Base-by-base conservation (phyloP, 30 jellyfish, hydroid and myxozoan species). In the Hydractinia echinata region DNA sequence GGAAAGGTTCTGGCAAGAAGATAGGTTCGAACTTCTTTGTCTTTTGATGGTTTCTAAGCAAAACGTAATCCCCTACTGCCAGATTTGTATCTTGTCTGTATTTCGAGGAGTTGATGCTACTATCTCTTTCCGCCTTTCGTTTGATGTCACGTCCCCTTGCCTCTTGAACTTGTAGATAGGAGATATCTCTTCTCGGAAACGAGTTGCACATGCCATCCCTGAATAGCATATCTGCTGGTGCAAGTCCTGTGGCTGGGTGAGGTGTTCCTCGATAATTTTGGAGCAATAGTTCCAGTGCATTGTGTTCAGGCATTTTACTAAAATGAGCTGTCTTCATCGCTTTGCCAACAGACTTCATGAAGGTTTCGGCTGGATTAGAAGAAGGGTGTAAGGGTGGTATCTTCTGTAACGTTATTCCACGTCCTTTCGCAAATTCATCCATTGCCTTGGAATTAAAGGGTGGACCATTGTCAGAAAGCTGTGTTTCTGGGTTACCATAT, bases 381-480 rank as follows among this genome's bases (percentile, higher is more conserved):
- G 73, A 86, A 8, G 87, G 87, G 69, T 83, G 92, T 73, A 73
- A 83, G 51, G 87, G 92, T 61, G 61, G 78, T 39, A 76, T 54
- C 4, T 74, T 72, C 64, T 76, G 48, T 58, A 54, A 48, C 60
- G 76, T 50, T 60, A 84, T 84, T 60, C 82, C 87, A 52, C 87
- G 21, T 48, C 61, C 58, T 10, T 84, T 61, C 5, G 88, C 66
- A 55, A 76, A 68, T 10, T 62, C 62, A 5, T 77, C 51, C 54
- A 84, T 64, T 1, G 15, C 72, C 15, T 30, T 49, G 16, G 82
- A 56, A 79, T 85, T 78, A 64, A 77, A 85, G 14, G 85, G 94
- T 14, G 94, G 89, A 7, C 94, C 88, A 67, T 79, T 85, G 79
- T 85, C 95, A 5, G 91, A 44, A 8, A 54, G 49, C 82, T 86